These are phyloP conservation scores for Littorina saxatilis DNA, from an alignment of 1,140 invertebrate genomes.

Conservation along the genomic window DNA sequence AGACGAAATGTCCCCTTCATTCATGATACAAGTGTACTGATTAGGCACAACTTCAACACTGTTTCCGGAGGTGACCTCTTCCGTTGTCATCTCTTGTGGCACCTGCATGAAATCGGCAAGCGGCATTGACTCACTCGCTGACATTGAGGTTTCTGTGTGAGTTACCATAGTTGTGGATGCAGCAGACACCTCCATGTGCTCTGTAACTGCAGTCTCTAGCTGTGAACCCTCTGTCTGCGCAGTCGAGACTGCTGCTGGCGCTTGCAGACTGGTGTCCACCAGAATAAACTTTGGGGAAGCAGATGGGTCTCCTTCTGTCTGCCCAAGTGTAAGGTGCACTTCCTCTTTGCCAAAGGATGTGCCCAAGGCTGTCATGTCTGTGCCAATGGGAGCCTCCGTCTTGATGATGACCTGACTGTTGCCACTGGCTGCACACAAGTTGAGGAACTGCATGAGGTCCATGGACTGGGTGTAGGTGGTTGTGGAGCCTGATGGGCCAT, in stretches of 20 bases:
- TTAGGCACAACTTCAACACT: neutral
- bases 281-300: neutral
- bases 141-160: neutral
- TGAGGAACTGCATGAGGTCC: constrained; percentile 16
- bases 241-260: neutral
- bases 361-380: neutral
- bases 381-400: neutral
- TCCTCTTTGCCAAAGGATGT: neutral
- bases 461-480: constrained; percentile 9
- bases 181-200: neutral
- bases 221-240: neutral
- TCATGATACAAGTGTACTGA: neutral
- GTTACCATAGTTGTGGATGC: neutral
- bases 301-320: neutral
- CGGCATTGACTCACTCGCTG: neutral
- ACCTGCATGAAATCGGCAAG: neutral
- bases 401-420: constrained; percentile 30
- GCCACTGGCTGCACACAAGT: constrained; percentile 36
- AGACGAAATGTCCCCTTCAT: neutral
- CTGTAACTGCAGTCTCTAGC: neutral
- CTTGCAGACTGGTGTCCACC: neutral
- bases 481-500: neutral
- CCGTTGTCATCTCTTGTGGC: neutral
- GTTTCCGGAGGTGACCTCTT: neutral
- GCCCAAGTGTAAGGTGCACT: neutral